These are phyloP conservation scores for Mamestra configurata DNA, from an alignment of 1,140 invertebrate genomes.

Conservation along the genomic window DNA sequence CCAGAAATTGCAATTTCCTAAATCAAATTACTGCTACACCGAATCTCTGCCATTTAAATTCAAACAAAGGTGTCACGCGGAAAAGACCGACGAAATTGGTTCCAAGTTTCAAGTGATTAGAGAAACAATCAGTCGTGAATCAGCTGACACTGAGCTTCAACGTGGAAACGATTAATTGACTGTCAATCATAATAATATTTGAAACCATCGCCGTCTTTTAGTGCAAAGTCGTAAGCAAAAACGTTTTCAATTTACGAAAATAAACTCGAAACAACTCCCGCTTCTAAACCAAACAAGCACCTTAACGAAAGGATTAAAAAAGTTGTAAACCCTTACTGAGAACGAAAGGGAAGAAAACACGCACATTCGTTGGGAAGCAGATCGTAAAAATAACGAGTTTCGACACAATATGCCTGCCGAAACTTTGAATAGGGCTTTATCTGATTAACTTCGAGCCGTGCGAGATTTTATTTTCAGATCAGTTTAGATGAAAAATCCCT, in stretches of 20 bases:
- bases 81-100: background rate
- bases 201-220: background rate
- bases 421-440: conserved; percentile 42
- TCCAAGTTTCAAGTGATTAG: background rate
- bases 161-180: background rate
- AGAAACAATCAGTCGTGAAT: background rate
- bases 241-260: conserved; percentile 4
- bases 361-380: conserved; percentile 32
- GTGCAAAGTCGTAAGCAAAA: background rate
- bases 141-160: background rate
- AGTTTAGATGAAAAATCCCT: conserved; percentile 30
- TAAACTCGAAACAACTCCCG: background rate
- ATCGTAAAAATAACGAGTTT: conserved; percentile 48
- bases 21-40: background rate
- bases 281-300: background rate
- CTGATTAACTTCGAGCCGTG: conserved; percentile 34
- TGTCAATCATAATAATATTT: background rate
- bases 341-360: conserved; percentile 16
- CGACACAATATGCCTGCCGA: conserved; percentile 30
- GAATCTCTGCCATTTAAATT: background rate
- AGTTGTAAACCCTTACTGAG: conserved; percentile 29
- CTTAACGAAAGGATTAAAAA: conserved; percentile 34
- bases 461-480: conserved; percentile 42
- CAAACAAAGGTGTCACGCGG: background rate
- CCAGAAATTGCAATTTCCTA: background rate